These are phyloP conservation scores for Aurelia aurita DNA, from an alignment of 30 jellyfish, hydroid and myxozoan species.

Conservation along the genomic window DNA sequence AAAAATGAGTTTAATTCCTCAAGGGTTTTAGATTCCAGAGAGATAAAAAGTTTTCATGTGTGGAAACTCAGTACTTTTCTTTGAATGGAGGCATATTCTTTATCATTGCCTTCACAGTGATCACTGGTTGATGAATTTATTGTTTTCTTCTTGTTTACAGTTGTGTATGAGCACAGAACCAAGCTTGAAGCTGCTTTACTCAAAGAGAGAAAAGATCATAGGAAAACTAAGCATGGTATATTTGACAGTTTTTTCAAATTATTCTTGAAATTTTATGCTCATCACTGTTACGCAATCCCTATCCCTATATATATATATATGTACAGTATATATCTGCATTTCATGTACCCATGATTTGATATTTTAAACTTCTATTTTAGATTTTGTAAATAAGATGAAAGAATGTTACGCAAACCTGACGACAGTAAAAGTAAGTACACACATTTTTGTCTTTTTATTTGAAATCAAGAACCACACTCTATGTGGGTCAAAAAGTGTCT, in stretches of 20 bases:
- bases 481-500: not conserved
- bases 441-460: not conserved
- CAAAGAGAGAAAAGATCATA: constrained; percentile 77
- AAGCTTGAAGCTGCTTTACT: constrained; percentile 83
- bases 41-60: too few species aligned
- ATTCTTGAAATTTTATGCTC: too few species aligned
- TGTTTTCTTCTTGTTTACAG: constrained; percentile 13
- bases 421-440: constrained; percentile 58
- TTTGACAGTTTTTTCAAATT: not conserved
- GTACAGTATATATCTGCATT: too few species aligned
- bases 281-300: too few species aligned
- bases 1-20: too few species aligned
- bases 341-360: too few species aligned
- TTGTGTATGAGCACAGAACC: constrained; percentile 89
- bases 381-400: constrained; percentile 58
- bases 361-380: constrained; percentile 13
- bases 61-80: too few species aligned
- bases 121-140: not conserved
- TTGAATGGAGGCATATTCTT: too few species aligned
- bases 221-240: constrained; percentile 79
- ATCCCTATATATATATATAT: too few species aligned
- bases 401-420: constrained; percentile 74
- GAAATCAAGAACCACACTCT: not conserved
- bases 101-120: too few species aligned
- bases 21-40: too few species aligned